Evolutionary conservation across 1,140 invertebrate genomes (phyloP), one percentile per base, ranked within the genome.

Genomic region (Lepidostoma basale): DNA sequence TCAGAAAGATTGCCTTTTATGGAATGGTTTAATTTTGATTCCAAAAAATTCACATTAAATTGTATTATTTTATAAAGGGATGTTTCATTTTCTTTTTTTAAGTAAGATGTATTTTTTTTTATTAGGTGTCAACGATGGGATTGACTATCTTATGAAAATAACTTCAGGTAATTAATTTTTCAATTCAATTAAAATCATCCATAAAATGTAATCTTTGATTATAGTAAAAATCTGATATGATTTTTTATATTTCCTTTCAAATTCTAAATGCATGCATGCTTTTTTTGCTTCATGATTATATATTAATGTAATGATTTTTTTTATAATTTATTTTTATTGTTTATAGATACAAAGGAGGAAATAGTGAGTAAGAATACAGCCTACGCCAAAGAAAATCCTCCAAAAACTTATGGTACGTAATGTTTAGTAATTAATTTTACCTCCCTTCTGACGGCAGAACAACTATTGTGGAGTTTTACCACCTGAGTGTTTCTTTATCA

Each of bases 111-210:
- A 14, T 54, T 84, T 84, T 80, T 85, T 83, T 83, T 85, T 77
- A 85, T 82, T 84, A 87, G 85, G 85, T 84, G 75, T 82, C 79
- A 78, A 81, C 77, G 77, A 82, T 73, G 78, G 77, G 73, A 80
- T 87, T 78, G 78, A 78, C 75, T 77, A 84, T 80, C 77, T 85
- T 82, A 83, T 84, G 74, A 86, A 85, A 85, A 77, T 86, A 81
- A 86, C 86, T 80, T 81, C 86, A 87, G 86, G 86, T 88, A 85
- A 85, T 68, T 63, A 72, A 25, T 62, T 12, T 64, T 47, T 54
- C 28, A 62, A 22, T 44, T 40, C 23, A 16, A 28, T 25, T 23
- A 12, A 68, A 62, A 62, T 62, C 59, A 60, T 49, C 33, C 62
- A 52, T 64, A 69, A 69, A 63, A 23, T 44, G 30, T 60, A 44